phyloP scores from a whole-genome alignment of 2,888 invertebrate genomes.

The Drosophila setosimentum region DNA sequence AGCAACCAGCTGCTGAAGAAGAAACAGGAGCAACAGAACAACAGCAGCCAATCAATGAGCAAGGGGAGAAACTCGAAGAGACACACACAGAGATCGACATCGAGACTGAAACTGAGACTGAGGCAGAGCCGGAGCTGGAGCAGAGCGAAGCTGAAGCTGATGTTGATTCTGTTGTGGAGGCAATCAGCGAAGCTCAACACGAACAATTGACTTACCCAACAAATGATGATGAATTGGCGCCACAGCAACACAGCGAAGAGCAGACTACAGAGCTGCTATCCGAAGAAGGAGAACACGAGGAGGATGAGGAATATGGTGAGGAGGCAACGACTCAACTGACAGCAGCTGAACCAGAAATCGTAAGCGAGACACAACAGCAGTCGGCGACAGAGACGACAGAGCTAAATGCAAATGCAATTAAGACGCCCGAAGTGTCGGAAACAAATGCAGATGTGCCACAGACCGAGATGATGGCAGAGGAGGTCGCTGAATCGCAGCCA shows the following conservation, averaged over 20 bases:
- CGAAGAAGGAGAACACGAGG: slow-evolving; percentile 11
- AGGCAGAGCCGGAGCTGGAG: slow-evolving; percentile 13
- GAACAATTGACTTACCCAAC: slow-evolving; percentile 76
- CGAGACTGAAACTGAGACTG: slow-evolving; percentile 25
- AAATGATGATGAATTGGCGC: slow-evolving; percentile 82
- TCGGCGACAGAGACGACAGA: slow-evolving; percentile 26
- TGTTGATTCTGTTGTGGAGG: slow-evolving; percentile 27
- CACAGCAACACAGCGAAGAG: slow-evolving; percentile 53
- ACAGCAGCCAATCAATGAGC: slow-evolving; percentile 34
- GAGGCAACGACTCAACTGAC: slow-evolving; percentile 44
- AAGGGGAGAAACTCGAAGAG: slow-evolving; percentile 21
- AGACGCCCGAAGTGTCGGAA: slow-evolving; percentile 77
- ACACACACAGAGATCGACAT: slow-evolving; percentile 7
- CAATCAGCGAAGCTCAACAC: slow-evolving; percentile 72
- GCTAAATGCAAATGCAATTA: slow-evolving; percentile 78
- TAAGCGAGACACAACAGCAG: slow-evolving; percentile 24
- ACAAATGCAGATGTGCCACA: slow-evolving; percentile 63
- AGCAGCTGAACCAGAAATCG: slow-evolving; percentile 44
- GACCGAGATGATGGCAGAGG: slow-evolving; percentile 25
- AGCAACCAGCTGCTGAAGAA: slow-evolving; percentile 38
- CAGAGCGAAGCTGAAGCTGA: slow-evolving; percentile 3
- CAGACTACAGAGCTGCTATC: slow-evolving; percentile 38
- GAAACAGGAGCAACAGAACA: slow-evolving; percentile 24
- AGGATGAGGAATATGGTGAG: slow-evolving; percentile 6
- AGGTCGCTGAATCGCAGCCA: slow-evolving; percentile 33